Conservation (phyloP, 2,797 vertebrate genomes). For the Spondyliosoma cantharus region DNA sequence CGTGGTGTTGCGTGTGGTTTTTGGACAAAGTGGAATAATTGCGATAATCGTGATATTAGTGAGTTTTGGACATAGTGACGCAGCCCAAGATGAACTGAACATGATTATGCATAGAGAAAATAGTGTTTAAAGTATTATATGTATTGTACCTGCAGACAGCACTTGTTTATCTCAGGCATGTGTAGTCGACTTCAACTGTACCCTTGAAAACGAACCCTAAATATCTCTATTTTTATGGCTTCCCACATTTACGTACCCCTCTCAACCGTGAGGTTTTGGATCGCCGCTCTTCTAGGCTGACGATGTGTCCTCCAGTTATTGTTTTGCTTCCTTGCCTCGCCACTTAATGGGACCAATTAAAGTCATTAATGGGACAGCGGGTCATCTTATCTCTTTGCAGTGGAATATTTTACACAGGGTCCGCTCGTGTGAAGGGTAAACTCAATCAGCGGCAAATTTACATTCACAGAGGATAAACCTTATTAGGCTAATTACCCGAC, state of each 20-base stretch:
- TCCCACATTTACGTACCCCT: constrained; percentile 27
- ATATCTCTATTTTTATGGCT: constrained; percentile 23
- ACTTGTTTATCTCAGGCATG: neutral
- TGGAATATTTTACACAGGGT: constrained; percentile 53
- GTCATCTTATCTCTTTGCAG: constrained; percentile 67
- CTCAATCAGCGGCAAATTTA: constrained; percentile 74
- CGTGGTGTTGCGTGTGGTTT: constrained; percentile 7
- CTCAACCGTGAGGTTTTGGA: constrained; percentile 65
- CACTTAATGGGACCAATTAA: constrained; percentile 82
- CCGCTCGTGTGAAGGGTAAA: constrained; percentile 77
- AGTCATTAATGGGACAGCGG: constrained; percentile 77
- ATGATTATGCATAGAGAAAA: neutral
- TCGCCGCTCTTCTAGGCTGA: constrained; percentile 67
- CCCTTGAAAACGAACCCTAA: constrained; percentile 21
- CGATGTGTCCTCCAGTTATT: constrained; percentile 78
- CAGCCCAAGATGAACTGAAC: neutral
- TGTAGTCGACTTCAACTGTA: constrained; percentile 11
- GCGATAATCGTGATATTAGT: neutral
- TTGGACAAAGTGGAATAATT: neutral
- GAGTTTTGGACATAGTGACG: neutral
- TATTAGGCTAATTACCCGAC: constrained; percentile 72
- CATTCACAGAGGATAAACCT: constrained; percentile 75
- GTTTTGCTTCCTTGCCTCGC: constrained; percentile 79
- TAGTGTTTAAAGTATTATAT: neutral
- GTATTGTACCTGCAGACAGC: neutral